phyloP scores from a whole-genome alignment of 2,888 invertebrate species.

The Isoperla grammatica region DNA sequence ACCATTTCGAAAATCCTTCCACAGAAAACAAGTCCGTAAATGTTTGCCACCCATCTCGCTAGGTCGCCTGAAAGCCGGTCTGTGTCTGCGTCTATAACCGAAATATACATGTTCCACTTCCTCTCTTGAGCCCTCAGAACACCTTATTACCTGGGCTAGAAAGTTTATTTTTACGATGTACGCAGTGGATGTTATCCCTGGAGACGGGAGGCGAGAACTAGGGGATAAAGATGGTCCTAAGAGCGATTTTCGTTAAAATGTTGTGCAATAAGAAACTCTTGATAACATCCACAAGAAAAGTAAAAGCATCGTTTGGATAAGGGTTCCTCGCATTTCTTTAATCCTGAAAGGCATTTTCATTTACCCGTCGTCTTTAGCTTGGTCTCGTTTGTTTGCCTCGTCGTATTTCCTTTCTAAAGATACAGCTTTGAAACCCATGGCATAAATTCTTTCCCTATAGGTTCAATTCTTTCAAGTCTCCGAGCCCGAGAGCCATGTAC shows the following conservation, averaged over 20 bases:
- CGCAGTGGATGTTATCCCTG: no score
- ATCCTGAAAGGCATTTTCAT: conserved; percentile 9
- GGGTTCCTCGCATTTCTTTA: not conserved
- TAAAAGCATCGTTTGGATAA: conserved; percentile 6
- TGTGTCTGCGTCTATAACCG: no score
- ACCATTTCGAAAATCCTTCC: no score
- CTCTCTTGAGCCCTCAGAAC: no score
- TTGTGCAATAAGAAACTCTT: conserved; percentile 3
- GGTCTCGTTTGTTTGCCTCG: not conserved
- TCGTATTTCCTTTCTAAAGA: conserved; percentile 5
- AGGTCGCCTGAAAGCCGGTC: no score
- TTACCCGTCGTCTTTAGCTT: not conserved
- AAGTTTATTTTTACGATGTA: not conserved
- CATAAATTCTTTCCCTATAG: conserved; percentile 1
- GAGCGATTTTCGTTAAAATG: conserved; percentile 10
- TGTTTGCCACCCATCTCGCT: no score
- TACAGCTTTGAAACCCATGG: conserved; percentile 4
- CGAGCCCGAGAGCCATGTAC: not conserved
- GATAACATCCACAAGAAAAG: conserved; percentile 10
- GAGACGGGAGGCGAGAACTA: not conserved
- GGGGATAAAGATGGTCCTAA: conserved; percentile 2
- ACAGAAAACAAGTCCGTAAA: no score
- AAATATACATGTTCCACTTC: no score
- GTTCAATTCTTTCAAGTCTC: not conserved
- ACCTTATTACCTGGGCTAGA: no score